Evolutionary conservation across 2,113 vertebrate species (phyloP).

Genomic region (Melanotaenia duboulayi): DNA sequence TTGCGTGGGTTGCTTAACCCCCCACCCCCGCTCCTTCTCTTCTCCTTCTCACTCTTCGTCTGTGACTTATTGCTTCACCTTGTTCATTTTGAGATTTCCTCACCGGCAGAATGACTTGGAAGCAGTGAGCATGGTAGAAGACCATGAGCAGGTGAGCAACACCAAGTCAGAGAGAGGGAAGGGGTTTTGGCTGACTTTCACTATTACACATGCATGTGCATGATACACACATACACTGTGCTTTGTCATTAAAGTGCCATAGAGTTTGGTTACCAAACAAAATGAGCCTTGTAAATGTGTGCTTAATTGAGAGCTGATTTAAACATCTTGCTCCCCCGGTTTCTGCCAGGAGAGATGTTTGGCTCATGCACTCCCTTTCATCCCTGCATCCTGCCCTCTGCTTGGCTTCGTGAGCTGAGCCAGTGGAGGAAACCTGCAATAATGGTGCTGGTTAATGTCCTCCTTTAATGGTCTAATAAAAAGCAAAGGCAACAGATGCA

Average conservation of each 20-base stretch:
- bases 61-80: conserved; percentile 75
- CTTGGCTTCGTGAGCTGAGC: conserved; percentile 55
- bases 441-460: conserved; percentile 74
- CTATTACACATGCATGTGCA: conserved; percentile 14
- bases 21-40: conserved; percentile 40
- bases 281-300: conserved; percentile 70
- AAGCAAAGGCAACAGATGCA: conserved; percentile 73
- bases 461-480: conserved; percentile 76
- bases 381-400: conserved; percentile 72
- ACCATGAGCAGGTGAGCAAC: conserved; percentile 69
- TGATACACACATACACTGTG: conserved; percentile 33
- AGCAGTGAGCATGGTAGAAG: conserved; percentile 28
- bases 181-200: conserved; percentile 33
- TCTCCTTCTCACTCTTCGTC: conserved; percentile 67
- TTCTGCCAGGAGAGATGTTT: conserved; percentile 54
- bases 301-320: conserved; percentile 75
- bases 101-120: conserved; percentile 56
- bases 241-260: conserved; percentile 66
- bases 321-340: conserved; percentile 63
- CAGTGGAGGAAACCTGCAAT: conserved; percentile 70
- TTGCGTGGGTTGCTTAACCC: conserved; percentile 75
- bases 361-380: conserved; percentile 65
- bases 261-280: conserved; percentile 64
- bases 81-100: conserved; percentile 78
- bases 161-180: conserved; percentile 30